Conservation (phyloP, 2,113 vertebrate species). For the Taurulus bubalis region DNA sequence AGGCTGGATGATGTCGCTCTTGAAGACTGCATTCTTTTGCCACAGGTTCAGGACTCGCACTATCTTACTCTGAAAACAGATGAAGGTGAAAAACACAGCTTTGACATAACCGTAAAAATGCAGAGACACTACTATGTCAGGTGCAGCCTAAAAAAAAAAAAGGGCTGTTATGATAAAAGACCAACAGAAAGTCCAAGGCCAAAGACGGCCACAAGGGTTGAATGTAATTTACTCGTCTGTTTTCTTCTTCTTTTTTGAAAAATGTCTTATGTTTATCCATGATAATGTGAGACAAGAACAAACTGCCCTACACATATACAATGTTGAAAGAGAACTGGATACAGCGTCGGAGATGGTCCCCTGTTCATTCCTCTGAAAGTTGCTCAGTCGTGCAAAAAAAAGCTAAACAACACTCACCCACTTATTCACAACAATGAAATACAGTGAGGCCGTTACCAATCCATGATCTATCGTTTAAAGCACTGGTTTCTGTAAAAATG, state of each 20-base stretch:
- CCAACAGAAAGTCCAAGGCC: neutral
- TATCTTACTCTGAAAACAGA: conserved; percentile 92
- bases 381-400: no score
- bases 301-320: neutral
- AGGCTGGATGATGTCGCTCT: conserved; percentile 99
- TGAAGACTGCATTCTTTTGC: conserved; percentile 99
- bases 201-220: neutral
- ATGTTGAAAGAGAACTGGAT: neutral
- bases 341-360: no score
- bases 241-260: neutral
- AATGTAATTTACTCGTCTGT: neutral
- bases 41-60: conserved; percentile 97
- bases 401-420: no score
- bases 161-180: neutral
- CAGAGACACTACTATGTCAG: neutral
- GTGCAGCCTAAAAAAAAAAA: no score
- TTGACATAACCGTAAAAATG: neutral
- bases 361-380: no score
- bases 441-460: neutral
- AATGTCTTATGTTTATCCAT: neutral
- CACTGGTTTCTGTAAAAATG: neutral
- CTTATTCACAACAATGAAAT: neutral
- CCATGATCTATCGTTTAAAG: neutral
- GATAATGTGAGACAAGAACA: neutral
- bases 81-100: neutral